These are phyloP conservation scores for Podarcis muralis DNA, from an alignment of 2,113 vertebrate species.

Conservation along the genomic window DNA sequence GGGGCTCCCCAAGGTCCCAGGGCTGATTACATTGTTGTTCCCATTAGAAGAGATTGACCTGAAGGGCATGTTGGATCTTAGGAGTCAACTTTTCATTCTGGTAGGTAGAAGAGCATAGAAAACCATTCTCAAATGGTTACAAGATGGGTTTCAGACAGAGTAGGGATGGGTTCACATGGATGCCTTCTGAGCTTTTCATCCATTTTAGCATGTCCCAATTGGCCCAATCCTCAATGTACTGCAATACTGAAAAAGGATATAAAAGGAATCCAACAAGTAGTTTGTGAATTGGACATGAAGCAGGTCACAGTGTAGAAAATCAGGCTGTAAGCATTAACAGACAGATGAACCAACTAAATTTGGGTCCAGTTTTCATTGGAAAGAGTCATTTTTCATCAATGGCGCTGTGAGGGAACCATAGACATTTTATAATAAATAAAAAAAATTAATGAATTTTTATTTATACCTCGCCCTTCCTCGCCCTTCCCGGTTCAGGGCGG, in stretches of 20 bases:
- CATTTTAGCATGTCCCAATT: background rate
- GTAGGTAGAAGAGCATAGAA: background rate
- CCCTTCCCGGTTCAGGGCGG: too few species aligned
- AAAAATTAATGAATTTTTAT: too few species aligned
- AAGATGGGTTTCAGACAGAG: background rate
- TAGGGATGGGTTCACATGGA: background rate
- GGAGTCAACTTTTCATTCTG: background rate
- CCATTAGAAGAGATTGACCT: background rate
- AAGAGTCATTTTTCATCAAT: background rate
- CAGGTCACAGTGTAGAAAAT: background rate
- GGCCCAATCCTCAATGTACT: background rate
- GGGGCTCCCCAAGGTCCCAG: background rate
- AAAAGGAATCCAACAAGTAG: background rate
- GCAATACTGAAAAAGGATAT: background rate
- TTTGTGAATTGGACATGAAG: background rate
- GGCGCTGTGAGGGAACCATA: background rate
- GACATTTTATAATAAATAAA: background rate
- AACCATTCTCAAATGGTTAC: background rate
- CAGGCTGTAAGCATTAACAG: background rate
- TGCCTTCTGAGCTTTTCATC: background rate
- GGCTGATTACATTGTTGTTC: background rate
- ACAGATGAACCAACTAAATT: background rate
- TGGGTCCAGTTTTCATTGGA: background rate
- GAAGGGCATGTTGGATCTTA: background rate
- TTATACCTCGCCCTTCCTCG: too few species aligned